Percentiles rank a stretch among this genome's conserved stretches.
Conservation (phyloP, 2,113 vertebrate genomes). For the Plecturocebus donacophilus region DNA sequence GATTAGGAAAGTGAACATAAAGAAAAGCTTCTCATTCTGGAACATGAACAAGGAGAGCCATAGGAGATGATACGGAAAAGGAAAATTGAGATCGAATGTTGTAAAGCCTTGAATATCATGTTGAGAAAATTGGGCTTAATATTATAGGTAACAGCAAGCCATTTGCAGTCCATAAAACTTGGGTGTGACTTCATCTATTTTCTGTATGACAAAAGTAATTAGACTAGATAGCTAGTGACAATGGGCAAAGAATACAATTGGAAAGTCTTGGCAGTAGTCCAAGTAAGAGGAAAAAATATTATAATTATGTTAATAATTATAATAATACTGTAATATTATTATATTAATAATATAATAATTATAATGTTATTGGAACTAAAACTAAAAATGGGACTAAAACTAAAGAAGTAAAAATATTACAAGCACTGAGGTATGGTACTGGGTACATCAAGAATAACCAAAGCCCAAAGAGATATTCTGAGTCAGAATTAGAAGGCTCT, state of each 20-base stretch:
- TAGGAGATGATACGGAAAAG: accelerated
- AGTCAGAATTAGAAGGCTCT: not conserved
- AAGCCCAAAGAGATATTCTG: not conserved
- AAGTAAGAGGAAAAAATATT: not conserved
- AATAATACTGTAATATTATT: not conserved
- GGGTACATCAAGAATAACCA: not conserved
- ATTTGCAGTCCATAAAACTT: not conserved
- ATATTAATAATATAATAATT: no score
- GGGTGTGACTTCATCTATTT: not conserved
- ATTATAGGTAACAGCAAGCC: not conserved
- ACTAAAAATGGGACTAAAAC: not conserved
- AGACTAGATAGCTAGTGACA: not conserved
- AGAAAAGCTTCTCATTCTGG: not conserved
- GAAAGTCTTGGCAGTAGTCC: not conserved
- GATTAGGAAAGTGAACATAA: not conserved
- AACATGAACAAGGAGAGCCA: not conserved
- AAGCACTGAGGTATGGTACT: not conserved
- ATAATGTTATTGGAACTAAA: no score
- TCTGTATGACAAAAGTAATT: not conserved
- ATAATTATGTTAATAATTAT: not conserved
- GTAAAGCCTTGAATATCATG: accelerated
- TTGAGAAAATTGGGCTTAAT: not conserved
- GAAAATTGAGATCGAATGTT: not conserved
- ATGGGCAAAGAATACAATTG: not conserved
- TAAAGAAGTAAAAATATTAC: not conserved